These are phyloP conservation scores for Polypterus bichir DNA, from an alignment of 2,113 vertebrate species.

Conservation along the genomic window DNA sequence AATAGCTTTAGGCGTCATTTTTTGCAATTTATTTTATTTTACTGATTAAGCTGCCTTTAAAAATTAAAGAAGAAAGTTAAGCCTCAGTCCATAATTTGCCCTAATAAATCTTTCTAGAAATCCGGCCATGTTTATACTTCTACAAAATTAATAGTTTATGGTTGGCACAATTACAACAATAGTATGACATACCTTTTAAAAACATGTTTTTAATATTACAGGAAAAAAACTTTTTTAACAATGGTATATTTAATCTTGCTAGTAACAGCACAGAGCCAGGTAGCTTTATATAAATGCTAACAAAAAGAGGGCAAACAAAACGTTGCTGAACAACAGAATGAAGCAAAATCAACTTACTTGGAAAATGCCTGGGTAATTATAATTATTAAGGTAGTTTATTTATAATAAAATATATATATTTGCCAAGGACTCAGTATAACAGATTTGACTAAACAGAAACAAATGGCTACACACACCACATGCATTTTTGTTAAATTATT, in stretches of 20 bases:
- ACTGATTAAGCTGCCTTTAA: too few species aligned
- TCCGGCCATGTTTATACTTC: slow-evolving; percentile 12
- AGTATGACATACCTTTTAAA: slow-evolving; percentile 11
- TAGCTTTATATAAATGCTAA: neutral
- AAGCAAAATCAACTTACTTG: neutral
- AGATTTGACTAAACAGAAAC: slow-evolving; percentile 29
- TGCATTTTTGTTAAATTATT: slow-evolving; percentile 25
- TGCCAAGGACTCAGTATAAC: slow-evolving; percentile 14
- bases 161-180: slow-evolving; percentile 2
- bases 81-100: too few species aligned
- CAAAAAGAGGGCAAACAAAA: neutral
- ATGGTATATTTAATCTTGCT: too few species aligned
- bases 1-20: too few species aligned
- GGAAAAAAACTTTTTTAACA: slow-evolving; percentile 3
- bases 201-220: slow-evolving; percentile 4
- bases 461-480: slow-evolving; percentile 24
- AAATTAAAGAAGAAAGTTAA: too few species aligned
- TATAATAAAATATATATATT: slow-evolving; percentile 1
- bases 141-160: slow-evolving; percentile 17
- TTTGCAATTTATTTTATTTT: too few species aligned
- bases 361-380: neutral
- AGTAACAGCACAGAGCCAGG: neutral
- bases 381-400: slow-evolving; percentile 3
- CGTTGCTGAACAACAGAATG: neutral
- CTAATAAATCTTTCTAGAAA: slow-evolving; percentile 7